phyloP scores from a whole-genome alignment of 2,113 vertebrate genomes.

The Clarias gariepinus region DNA sequence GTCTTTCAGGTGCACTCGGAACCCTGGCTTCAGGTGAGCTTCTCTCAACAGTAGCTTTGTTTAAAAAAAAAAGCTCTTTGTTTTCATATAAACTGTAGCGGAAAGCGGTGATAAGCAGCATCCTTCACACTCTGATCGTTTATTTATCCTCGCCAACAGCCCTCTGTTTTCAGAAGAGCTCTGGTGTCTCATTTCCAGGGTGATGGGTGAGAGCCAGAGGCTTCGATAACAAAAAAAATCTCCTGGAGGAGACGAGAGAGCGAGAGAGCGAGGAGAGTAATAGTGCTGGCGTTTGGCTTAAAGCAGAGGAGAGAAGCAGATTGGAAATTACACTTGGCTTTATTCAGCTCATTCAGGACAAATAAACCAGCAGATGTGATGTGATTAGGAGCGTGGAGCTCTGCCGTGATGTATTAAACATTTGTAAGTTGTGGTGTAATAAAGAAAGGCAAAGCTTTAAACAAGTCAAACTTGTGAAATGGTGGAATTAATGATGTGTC shows the following conservation, averaged over 20 bases:
- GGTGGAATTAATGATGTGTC: constrained; percentile 63
- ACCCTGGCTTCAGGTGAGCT: neutral
- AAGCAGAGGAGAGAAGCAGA: constrained; percentile 52
- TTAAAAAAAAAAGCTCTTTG: neutral
- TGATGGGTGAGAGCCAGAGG: constrained; percentile 59
- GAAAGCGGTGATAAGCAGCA: constrained; percentile 5
- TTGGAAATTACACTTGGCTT: constrained; percentile 60
- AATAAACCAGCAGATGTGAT: constrained; percentile 3
- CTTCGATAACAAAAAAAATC: constrained; percentile 56
- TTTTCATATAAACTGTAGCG: constrained; percentile 10
- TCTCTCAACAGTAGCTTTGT: neutral
- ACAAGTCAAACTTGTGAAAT: constrained; percentile 41
- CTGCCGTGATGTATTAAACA: neutral
- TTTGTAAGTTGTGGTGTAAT: constrained; percentile 7
- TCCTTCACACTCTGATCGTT: constrained; percentile 36
- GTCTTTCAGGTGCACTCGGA: neutral
- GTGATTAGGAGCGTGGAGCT: neutral
- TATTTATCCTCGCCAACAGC: constrained; percentile 49
- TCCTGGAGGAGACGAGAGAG: constrained; percentile 48
- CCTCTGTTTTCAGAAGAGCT: constrained; percentile 49
- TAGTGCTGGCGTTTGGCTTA: constrained; percentile 55
- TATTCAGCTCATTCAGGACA: constrained; percentile 9
- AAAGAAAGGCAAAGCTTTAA: neutral
- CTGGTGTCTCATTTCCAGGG: constrained; percentile 59
- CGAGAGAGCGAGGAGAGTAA: constrained; percentile 54